Percentiles rank a stretch among this genome's conserved stretches.
These are phyloP conservation scores for Pachyuromys duprasi DNA, from an alignment of 2,797 vertebrate species.

Conservation along the genomic window DNA sequence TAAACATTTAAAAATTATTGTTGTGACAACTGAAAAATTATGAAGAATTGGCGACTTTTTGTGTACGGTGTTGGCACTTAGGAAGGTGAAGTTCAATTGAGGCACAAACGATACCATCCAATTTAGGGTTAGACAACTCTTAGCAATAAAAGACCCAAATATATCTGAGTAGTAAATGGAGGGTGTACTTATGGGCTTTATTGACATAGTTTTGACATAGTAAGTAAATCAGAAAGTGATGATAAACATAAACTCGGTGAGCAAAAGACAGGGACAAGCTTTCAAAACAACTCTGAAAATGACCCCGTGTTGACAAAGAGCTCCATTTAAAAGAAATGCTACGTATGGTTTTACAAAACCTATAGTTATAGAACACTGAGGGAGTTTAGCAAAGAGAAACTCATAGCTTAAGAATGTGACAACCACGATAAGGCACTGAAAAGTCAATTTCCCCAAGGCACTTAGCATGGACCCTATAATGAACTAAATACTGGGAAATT, in stretches of 20 bases:
- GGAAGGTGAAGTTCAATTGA: neutral
- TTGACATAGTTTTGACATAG: neutral
- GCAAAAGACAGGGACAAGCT: neutral
- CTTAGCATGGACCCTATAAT: conserved; percentile 73
- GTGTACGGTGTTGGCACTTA: neutral
- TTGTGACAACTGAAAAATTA: neutral
- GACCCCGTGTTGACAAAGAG: conserved; percentile 52
- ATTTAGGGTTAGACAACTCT: neutral
- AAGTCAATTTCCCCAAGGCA: conserved; percentile 68
- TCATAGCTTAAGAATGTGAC: conserved; percentile 69
- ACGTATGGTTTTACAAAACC: conserved; percentile 56
- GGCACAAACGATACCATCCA: neutral
- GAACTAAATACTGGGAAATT: conserved; percentile 82
- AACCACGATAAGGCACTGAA: conserved; percentile 67
- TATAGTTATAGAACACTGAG: conserved; percentile 51
- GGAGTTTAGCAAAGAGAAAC: conserved; percentile 68
- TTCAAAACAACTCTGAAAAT: conserved; percentile 54
- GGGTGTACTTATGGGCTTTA: neutral
- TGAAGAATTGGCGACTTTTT: neutral
- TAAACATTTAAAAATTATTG: neutral
- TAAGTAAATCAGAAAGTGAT: conserved; percentile 13
- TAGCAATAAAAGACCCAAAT: neutral
- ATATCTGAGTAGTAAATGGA: neutral
- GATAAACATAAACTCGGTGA: conserved; percentile 24
- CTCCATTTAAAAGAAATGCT: conserved; percentile 54